Base-by-base conservation (phyloP, 2,797 vertebrate species). In the Amblyopsis hoosieri region DNA sequence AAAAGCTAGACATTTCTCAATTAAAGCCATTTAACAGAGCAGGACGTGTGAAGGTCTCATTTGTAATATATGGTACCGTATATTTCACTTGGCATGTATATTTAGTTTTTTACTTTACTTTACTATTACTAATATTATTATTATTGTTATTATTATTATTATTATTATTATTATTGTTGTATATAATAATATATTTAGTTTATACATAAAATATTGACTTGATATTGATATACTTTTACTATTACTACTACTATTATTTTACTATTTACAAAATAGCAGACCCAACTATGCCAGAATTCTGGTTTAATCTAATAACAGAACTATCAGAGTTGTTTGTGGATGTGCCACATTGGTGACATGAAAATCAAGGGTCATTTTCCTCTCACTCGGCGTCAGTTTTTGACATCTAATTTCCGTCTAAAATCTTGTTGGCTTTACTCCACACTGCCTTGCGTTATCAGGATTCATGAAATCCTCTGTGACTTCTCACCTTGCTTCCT, bases 371-470 rank as follows among this genome's bases (percentile, higher is more conserved):
- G 37, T 73, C 53, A 73, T 80, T 83, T 71, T n/a, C 1, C 29
- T 61, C 62, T 63, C 3, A 9, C 75, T 31, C 45, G 61, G 79
- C 73, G 57, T 68, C 33, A 62, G 48, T 79, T 69, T 75, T 63
- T 80, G 80, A 83, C 82, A 76, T 74, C 68, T 72, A 72, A 84
- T 89, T 84, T 81, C 79, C 64, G 74, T 79, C 85, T 85, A 68
- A 45, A 47, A 65, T 78, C 62, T 65, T 17, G 71, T 75, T 47
- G 81, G 75, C 75, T 84, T 87, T 67, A 17, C 82, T 78, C 77
- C 62, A 15, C 19, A 23, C 55, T 3, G 14, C 71, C 1, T 49
- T 52, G 13, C 51, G 49, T 83, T 78, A 82, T 87, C 82, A 72
- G 60, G 80, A 85, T 83, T 83, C 80, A 82, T 74, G 75, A 86